Conservation (phyloP, 1,140 invertebrate genomes). For the Drosophila navojoa region DNA sequence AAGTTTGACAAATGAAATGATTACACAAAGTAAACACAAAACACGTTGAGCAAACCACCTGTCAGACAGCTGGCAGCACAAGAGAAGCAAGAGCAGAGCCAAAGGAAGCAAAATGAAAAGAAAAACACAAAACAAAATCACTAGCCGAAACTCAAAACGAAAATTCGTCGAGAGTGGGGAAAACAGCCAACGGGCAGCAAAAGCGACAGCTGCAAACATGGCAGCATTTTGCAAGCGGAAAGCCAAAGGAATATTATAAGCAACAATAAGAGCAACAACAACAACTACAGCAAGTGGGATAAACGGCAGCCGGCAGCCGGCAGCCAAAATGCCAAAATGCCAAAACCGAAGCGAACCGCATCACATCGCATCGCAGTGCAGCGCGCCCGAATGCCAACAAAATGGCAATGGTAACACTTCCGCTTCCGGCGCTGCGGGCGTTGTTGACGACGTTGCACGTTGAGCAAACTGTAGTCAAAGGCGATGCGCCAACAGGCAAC, state of each 20-base stretch:
- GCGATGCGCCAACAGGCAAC: conserved; percentile 30
- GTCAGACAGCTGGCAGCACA: conserved; percentile 54
- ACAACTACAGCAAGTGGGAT: no score
- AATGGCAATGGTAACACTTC: conserved; percentile 82
- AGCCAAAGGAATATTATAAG: conserved; percentile 76
- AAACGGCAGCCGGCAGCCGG: conserved; percentile 34
- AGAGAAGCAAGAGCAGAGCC: conserved; percentile 9
- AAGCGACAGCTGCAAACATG: conserved; percentile 39
- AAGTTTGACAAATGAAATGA: conserved; percentile 81
- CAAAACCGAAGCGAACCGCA: conserved; percentile 44
- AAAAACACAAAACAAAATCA: conserved; percentile 2
- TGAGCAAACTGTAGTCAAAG: conserved; percentile 41
- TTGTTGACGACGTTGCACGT: conserved; percentile 57
- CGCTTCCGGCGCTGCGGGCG: conserved; percentile 76
- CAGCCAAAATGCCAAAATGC: no score
- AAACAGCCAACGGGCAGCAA: conserved; percentile 15
- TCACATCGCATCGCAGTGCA: conserved; percentile 6
- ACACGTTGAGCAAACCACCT: conserved; percentile 74
- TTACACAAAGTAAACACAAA: conserved; percentile 79
- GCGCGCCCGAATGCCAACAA: conserved; percentile 55
- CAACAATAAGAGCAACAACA: conserved; percentile 41
- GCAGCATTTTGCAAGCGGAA: conserved; percentile 69
- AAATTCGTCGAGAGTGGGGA: conserved; percentile 13
- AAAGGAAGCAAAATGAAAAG: conserved; percentile 18
- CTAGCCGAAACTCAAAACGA: conserved; percentile 42